These are phyloP conservation scores for Marmota monax DNA, from an alignment of 2,113 vertebrate genomes.

Conservation along the genomic window DNA sequence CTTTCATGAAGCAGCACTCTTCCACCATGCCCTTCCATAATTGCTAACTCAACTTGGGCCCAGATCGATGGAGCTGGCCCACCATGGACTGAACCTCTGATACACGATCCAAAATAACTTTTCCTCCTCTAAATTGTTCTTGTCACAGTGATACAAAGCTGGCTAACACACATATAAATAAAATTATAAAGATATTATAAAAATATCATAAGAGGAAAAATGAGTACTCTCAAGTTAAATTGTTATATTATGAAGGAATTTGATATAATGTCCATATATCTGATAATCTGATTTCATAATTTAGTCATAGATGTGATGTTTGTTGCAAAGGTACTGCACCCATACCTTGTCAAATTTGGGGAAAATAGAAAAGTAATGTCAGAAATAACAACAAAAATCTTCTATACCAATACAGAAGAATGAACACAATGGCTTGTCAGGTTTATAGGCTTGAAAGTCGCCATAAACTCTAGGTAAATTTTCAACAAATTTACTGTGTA, in stretches of 20 bases:
- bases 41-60: too few relatives aligned
- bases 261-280: background rate
- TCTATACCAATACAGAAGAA: background rate
- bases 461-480: background rate
- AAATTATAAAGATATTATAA: background rate
- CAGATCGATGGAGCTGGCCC: too few relatives aligned
- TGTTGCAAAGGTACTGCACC: background rate
- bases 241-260: background rate
- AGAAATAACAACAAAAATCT: background rate
- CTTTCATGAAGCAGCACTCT: too few relatives aligned
- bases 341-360: background rate
- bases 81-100: too few relatives aligned
- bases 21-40: too few relatives aligned
- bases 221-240: background rate
- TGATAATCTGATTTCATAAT: background rate
- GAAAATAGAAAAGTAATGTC: background rate
- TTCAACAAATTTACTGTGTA: background rate
- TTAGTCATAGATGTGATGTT: background rate
- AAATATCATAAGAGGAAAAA: background rate
- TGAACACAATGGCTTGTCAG: background rate
- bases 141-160: too few relatives aligned
- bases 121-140: too few relatives aligned
- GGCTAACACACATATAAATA: background rate
- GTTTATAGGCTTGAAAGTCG: background rate
- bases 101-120: too few relatives aligned